Evolutionary conservation across 2,888 invertebrate species (phyloP), one percentile per base, ranked within the genome.

Genomic region (Malthinus flaveolus): DNA sequence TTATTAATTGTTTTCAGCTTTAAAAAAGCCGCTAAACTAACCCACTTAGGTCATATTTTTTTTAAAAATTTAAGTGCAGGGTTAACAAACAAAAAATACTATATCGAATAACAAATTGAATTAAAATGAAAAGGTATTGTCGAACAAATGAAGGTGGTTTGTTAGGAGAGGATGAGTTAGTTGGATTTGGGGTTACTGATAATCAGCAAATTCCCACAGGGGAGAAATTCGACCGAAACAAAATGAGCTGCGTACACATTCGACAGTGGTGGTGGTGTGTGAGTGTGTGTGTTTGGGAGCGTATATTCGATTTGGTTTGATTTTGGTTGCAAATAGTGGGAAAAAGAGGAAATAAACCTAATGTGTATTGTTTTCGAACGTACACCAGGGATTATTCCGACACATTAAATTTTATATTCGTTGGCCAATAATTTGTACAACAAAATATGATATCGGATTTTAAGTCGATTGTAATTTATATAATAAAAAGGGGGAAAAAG

Each of bases 241-340:
- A 61, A 61, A 61, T 56, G 56, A 61, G 51, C 51, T 61, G 56
- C 56, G 60, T 61, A 56, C 49, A 61, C 56, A 61, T 56, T 56
- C 56, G 56, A 56, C 56, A 49, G 50, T 39, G 32, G 32, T 32
- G 53, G 23, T 45, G 51, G n/a, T n/a, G n/a, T n/a, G n/a, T n/a
- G n/a, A n/a, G n/a, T 23, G 23, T 23, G 23, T 23, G 23, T 23
- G 23, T 23, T 2, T 23, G 23, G 2, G 2, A 3, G 23, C 5
- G 23, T 53, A 52, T 52, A 61, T 61, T 61, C 56, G 56, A 61
- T 56, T 61, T 49, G 47, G 56, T 44, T 39, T 56, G 56, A 59
- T 59, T 59, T 54, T 34, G 59, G 34, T 49, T 53, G 44, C 39
- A 49, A 53, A 15, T 46, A 46, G 54, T 50, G 54, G 51, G 45